A percentile compares a stretch with the other conserved stretches of the same genome.
phyloP scores from a whole-genome alignment of 2,113 vertebrate genomes.

The Tetrao urogallus region DNA sequence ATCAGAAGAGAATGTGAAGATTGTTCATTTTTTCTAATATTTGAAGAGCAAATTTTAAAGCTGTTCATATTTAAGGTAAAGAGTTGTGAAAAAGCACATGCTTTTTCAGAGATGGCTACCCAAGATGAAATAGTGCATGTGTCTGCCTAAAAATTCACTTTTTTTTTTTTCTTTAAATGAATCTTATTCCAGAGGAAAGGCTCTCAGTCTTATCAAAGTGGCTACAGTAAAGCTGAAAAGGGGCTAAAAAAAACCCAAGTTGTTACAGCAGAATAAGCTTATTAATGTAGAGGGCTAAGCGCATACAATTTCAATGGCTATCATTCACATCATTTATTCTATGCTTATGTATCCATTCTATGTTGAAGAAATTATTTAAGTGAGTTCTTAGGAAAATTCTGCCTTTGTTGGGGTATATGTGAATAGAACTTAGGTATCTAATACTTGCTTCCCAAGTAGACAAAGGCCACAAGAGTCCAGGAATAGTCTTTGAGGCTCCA shows the following conservation, averaged over 20 bases:
- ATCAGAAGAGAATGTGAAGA: not conserved
- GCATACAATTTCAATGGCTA: constrained; percentile 18
- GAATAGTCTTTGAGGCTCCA: not conserved
- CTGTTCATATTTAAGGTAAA: not conserved
- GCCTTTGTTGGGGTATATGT: not conserved
- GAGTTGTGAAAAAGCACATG: not conserved
- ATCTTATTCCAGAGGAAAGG: not conserved
- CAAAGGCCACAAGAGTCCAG: not conserved
- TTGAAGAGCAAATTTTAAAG: not conserved
- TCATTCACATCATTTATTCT: not conserved
- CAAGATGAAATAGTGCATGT: not conserved
- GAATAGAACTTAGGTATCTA: not conserved
- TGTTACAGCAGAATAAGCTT: constrained; percentile 3
- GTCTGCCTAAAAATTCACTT: not conserved
- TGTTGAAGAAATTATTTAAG: not conserved
- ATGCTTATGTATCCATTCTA: not conserved
- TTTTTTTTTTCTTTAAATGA: not conserved
- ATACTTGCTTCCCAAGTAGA: constrained; percentile 18
- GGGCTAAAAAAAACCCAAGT: not conserved
- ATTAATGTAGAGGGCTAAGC: not conserved
- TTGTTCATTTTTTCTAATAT: not conserved
- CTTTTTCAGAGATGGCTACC: not conserved
- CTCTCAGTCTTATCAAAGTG: not conserved
- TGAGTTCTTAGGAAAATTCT: constrained; percentile 41
- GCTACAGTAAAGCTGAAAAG: constrained; percentile 20